These are phyloP conservation scores for Metaphire vulgaris DNA, from an alignment of 1,140 invertebrate species.

Conservation along the genomic window DNA sequence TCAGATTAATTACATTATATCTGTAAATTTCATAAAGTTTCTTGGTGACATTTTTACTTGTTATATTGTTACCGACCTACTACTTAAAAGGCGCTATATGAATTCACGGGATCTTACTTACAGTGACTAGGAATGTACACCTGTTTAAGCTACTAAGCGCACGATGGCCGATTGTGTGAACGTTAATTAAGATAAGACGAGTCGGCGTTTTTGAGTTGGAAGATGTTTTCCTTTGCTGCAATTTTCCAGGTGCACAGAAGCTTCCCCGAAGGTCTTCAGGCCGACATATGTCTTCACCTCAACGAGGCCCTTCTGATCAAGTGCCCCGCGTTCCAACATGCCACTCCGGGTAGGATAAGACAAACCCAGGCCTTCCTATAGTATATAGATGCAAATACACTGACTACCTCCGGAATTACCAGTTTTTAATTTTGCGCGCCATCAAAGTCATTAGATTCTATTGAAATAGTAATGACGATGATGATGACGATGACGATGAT, in stretches of 20 bases:
- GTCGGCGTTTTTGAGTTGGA: too few relatives aligned
- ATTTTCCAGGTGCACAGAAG: conserved; percentile 68
- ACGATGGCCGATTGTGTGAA: too few relatives aligned
- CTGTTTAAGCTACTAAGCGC: too few relatives aligned
- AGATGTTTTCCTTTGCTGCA: not conserved
- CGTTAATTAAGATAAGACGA: too few relatives aligned
- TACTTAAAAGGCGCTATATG: too few relatives aligned
- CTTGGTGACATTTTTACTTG: too few relatives aligned
- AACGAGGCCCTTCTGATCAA: conserved; percentile 59
- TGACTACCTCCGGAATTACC: not conserved
- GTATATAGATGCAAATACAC: not conserved
- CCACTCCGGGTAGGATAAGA: conserved; percentile 30
- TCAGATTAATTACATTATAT: too few relatives aligned
- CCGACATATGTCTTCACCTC: conserved; percentile 91
- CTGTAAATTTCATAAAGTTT: too few relatives aligned
- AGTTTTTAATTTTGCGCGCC: not conserved
- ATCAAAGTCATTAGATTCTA: not conserved
- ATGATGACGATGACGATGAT: not conserved
- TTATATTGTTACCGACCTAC: too few relatives aligned
- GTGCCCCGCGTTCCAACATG: conserved; percentile 33
- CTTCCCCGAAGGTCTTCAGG: conserved; percentile 92
- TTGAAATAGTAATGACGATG: not conserved
- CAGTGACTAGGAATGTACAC: too few relatives aligned
- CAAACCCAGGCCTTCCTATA: not conserved
- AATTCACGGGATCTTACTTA: too few relatives aligned